Evolutionary conservation across 2,113 vertebrate species (phyloP), one percentile per base, ranked within the genome.

Genomic region (Oryzias curvinotus): DNA sequence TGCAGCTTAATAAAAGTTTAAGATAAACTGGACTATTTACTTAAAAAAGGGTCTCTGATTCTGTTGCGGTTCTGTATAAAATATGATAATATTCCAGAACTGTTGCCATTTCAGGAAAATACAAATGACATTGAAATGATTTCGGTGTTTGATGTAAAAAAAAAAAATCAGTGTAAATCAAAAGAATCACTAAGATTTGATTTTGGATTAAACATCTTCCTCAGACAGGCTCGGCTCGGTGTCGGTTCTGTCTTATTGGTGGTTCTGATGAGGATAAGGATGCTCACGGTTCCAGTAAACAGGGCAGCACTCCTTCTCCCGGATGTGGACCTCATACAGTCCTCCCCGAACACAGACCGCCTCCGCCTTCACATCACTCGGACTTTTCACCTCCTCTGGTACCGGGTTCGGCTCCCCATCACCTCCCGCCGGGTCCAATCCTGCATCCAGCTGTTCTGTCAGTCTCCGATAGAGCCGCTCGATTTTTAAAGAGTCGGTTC

Each of bases 271-370:
- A 52, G 10, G 51, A 52, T 42, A 13, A 23, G 43, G 41, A 52
- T 66, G 93, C 96, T 98, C 90, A 98, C 96, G 95, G 90, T 98
- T 95, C 96, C 96, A 98, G 85, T 98, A 98, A 56, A 98, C 96
- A 0, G 96, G 96, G 81, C 96, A 98, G 87, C 95, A 95, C 61
- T 96, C 95, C 48, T 92, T 94, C 75, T 86, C 93, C 77, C 81
- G 88, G 68, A 98, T 92, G 2, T 97, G 94, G 90, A 98, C 96
- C 84, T 98, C 96, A 78, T 98, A 98, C 26, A 98, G 93, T 23
- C 96, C 96, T 46, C 96, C 93, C 49, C 96, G 84, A 70, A 97
- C 96, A 52, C 96, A 98, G 79, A 98, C 96, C n/a, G 94, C 93
- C 74, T 96, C 95, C 77, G 89, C 78, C 23, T 59, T 72, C 43